Conservation (phyloP, 2,888 invertebrate genomes). For the Xylophagus ater region DNA sequence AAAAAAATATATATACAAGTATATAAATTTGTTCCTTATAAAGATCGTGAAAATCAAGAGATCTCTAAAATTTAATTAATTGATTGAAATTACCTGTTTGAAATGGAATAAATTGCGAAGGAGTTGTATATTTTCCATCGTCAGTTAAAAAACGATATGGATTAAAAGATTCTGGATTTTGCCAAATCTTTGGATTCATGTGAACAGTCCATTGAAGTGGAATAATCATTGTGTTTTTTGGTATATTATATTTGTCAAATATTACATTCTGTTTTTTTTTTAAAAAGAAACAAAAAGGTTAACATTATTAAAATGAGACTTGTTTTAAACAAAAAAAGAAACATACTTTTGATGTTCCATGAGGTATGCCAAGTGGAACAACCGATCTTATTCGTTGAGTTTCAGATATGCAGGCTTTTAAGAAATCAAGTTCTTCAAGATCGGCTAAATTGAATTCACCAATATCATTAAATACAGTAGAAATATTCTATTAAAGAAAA, state of each 20-base stretch:
- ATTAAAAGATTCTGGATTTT: constrained; percentile 53
- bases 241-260: constrained; percentile 52
- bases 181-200: constrained; percentile 56
- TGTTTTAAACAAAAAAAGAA: constrained; percentile 1
- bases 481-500: not conserved
- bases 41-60: too few species aligned
- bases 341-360: constrained; percentile 51
- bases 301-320: too few species aligned
- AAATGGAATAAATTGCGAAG: constrained; percentile 67
- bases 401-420: constrained; percentile 62
- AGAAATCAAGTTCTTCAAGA: constrained; percentile 27
- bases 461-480: constrained; percentile 16
- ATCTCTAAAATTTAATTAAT: too few species aligned
- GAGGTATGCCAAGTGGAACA: constrained; percentile 75
- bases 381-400: constrained; percentile 67
- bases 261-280: constrained; percentile 41
- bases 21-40: too few species aligned
- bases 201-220: constrained; percentile 74
- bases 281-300: constrained; percentile 2
- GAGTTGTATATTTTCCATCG: constrained; percentile 50
- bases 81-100: constrained; percentile 54
- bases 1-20: too few species aligned
- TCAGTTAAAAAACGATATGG: constrained; percentile 58
- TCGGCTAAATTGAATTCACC: constrained; percentile 23
- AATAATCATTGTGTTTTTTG: constrained; percentile 62